Conservation (phyloP, 2,113 vertebrate species). For the Otis tarda region DNA sequence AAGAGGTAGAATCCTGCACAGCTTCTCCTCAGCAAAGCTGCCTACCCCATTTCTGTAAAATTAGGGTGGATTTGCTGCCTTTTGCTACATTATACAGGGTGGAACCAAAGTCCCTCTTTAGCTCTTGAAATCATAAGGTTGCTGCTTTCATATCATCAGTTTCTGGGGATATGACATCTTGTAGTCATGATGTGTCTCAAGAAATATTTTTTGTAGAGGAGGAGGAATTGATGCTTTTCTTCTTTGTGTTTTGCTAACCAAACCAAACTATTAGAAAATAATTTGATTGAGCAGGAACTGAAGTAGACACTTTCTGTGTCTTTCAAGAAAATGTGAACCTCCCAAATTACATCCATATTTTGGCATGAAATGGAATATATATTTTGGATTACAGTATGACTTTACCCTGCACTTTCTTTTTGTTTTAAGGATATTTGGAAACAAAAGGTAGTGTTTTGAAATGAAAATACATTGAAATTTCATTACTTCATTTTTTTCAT, state of each 20-base stretch:
- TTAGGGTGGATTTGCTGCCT: not conserved
- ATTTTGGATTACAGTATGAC: conserved; percentile 30
- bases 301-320: not conserved
- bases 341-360: conserved; percentile 38
- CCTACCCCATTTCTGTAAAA: not conserved
- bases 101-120: not conserved
- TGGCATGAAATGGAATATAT: conserved; percentile 9
- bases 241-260: not conserved
- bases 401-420: not conserved
- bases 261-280: not conserved
- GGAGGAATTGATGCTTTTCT: not conserved
- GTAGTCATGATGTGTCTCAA: not conserved
- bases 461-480: conserved; percentile 17
- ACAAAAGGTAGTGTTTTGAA: conserved; percentile 29
- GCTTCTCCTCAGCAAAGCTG: not conserved
- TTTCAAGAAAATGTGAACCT: not conserved
- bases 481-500: not conserved
- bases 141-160: not conserved
- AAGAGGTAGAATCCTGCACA: not conserved
- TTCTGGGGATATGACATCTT: not conserved
- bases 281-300: not conserved
- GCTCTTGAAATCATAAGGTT: not conserved
- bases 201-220: not conserved
- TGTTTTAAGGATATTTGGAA: conserved; percentile 13
- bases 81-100: not conserved